Conservation (phyloP, 37 sponge, comb jelly and placozoan genomes). For the Chondrilla cf. caribensis region DNA sequence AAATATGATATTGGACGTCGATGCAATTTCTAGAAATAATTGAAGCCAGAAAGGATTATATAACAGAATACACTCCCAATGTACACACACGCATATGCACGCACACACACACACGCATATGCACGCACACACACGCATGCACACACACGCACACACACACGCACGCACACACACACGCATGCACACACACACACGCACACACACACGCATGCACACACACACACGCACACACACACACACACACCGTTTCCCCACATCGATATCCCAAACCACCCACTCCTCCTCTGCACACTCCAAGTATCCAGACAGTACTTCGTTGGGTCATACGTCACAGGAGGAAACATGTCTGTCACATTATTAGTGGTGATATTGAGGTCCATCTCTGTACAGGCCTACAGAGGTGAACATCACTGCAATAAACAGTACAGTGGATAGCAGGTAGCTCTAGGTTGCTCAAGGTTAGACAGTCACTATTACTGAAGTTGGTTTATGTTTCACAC, state of each 20-base stretch:
- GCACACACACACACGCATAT: no score
- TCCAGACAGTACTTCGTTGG: constrained; percentile 38
- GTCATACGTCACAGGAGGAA: constrained; percentile 58
- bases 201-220: no score
- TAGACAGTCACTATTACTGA: no score
- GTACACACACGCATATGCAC: no score
- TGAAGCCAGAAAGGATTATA: neutral
- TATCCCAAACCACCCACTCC: constrained; percentile 43
- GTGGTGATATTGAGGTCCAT: constrained; percentile 60
- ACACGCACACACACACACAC: neutral
- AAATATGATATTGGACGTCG: constrained; percentile 88
- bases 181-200: no score
- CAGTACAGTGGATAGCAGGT: no score
- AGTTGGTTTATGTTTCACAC: no score
- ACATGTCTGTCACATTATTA: constrained; percentile 89
- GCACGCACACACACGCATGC: no score
- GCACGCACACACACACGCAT: no score
- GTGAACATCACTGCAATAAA: neutral
- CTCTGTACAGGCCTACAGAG: constrained; percentile 80
- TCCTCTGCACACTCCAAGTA: constrained; percentile 37
- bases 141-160: no score
- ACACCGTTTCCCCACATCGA: constrained; percentile 71
- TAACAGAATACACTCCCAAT: no score
- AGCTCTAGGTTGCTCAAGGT: no score
- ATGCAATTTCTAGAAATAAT: constrained; percentile 34